Percentiles rank a stretch among this genome's conserved stretches.
These are phyloP conservation scores for Petrosia ficiformis DNA, from an alignment of 37 sponge, comb jelly and placozoan species.

Conservation along the genomic window DNA sequence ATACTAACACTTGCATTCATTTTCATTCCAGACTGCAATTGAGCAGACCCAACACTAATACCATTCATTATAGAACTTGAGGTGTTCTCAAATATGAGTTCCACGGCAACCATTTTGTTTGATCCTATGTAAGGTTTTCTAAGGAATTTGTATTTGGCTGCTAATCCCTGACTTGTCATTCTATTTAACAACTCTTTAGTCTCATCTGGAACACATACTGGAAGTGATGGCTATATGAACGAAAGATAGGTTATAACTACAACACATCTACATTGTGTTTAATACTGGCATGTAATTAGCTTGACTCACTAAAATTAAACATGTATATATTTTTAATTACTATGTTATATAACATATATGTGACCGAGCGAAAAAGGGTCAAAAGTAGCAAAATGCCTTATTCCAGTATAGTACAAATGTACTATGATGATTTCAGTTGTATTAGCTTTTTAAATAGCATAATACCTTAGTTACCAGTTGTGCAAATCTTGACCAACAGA, in stretches of 20 bases:
- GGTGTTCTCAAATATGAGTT: slow-evolving; percentile 73
- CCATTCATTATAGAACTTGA: slow-evolving; percentile 22
- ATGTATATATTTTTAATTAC: too few relatives aligned
- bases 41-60: slow-evolving; percentile 45
- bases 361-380: too few relatives aligned
- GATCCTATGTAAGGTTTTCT: slow-evolving; percentile 68
- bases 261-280: not conserved
- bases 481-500: too few relatives aligned
- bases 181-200: slow-evolving; percentile 65
- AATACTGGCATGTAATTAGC: too few relatives aligned
- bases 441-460: too few relatives aligned
- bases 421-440: too few relatives aligned
- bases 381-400: too few relatives aligned
- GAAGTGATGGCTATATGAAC: not conserved
- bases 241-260: not conserved
- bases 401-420: too few relatives aligned
- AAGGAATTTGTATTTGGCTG: slow-evolving; percentile 64
- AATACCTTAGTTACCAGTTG: too few relatives aligned
- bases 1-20: slow-evolving; percentile 38
- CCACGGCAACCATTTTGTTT: slow-evolving; percentile 67
- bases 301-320: too few relatives aligned
- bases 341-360: too few relatives aligned
- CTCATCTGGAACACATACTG: slow-evolving; percentile 32
- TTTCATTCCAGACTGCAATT: slow-evolving; percentile 72
- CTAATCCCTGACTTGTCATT: slow-evolving; percentile 69